Base-by-base conservation (phyloP, 2,113 vertebrate species). In the Platichthys stellatus region DNA sequence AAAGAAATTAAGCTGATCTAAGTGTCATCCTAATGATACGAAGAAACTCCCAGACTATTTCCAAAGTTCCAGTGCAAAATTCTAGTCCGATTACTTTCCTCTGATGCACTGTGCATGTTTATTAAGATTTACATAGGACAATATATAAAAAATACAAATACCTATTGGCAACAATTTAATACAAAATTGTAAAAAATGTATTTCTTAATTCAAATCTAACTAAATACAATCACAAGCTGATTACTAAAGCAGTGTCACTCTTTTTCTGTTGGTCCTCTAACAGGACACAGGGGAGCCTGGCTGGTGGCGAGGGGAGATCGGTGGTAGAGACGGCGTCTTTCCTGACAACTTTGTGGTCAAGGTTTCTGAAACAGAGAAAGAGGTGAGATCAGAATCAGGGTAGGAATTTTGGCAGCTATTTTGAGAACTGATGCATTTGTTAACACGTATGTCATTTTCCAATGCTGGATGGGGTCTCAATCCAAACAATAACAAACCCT, bases 281-380 rank as follows among this genome's bases (percentile, higher is more conserved):
- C 87, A 99, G 98, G 96, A 98, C 65, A 97, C 96, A 53, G 97
- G 97, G 61, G 97, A 98, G 74, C 76, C 89, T 0, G 97, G 98
- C 74, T 99, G 97, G 97, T 98, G 97, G 97, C 96, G 91, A 89
- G 97, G 98, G 54, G 96, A 97, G 71, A 80, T 96, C 17, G 95
- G 91, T 49, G 96, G 97, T 40, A 96, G 86, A 95, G 94, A 97
- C 86, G 97, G 97, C 3, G 95, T 98, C 60, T 98, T 99, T 85
- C 98, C 97, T 54, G 96, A 99, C 83, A 97, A 97, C 84, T 97
- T 97, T 88, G 96, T 96, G 58, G 2, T 87, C 89, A 84, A 94
- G 79, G 90, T 97, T 84, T 87, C 89, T 68, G 98, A 98, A 21
- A 75, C 89, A 59, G 97, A 98, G 83, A 97, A 96, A 93, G 97